Percentiles rank a stretch among this genome's conserved stretches.
Evolutionary conservation across 2,888 invertebrate genomes (phyloP).

Genomic region (Ptilodon capucinus): DNA sequence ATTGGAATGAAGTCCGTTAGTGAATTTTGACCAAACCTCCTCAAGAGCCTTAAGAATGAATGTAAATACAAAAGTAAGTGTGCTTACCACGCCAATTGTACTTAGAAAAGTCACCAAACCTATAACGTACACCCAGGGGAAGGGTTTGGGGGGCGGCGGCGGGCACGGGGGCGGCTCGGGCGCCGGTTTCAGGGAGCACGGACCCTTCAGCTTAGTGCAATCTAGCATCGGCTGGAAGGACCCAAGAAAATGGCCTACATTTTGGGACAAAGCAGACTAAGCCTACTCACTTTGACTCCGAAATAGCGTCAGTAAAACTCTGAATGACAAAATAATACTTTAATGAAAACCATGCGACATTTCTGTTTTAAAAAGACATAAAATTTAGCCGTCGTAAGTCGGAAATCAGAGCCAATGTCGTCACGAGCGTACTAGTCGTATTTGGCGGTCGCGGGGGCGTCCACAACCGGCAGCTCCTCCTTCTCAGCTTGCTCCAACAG

Average conservation of each 20-base stretch:
- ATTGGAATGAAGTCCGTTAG: too few relatives aligned
- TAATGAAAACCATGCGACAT: conserved; percentile 43
- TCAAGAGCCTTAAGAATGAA: too few relatives aligned
- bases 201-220: conserved; percentile 51
- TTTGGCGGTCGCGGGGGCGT: conserved; percentile 17
- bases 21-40: too few relatives aligned
- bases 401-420: conserved; percentile 56
- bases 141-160: conserved; percentile 58
- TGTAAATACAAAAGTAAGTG: too few relatives aligned
- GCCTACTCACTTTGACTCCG: neutral
- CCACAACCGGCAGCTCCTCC: conserved; percentile 38
- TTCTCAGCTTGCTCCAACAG: conserved; percentile 64
- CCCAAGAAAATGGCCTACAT: neutral
- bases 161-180: conserved; percentile 57
- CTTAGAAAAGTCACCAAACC: conserved; percentile 48
- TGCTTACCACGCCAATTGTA: conserved; percentile 62
- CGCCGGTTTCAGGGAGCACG: conserved; percentile 50
- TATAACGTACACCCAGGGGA: conserved; percentile 63
- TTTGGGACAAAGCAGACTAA: neutral
- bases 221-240: conserved; percentile 66
- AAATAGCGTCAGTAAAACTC: neutral
- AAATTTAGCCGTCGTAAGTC: conserved; percentile 25
- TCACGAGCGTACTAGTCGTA: conserved; percentile 27
- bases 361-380: conserved; percentile 10
- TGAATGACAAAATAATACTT: conserved; percentile 1